Evolutionary conservation across 2,113 vertebrate species (phyloP).

Genomic region (Nymphicus hollandicus): DNA sequence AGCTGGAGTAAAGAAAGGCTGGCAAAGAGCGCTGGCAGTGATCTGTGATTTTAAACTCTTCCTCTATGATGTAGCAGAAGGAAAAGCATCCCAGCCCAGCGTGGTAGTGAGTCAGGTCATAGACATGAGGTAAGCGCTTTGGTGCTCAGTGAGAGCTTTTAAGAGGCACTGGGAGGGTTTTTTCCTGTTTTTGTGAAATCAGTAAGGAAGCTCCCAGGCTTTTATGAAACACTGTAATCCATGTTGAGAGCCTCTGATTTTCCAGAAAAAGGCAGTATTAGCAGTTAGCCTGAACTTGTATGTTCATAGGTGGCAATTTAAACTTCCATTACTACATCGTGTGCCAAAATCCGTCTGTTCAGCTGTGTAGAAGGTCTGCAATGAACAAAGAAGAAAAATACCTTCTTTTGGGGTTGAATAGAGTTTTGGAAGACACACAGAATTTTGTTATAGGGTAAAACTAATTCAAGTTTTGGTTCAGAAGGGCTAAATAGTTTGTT

Average conservation of each 20-base stretch:
- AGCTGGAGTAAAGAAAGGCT: constrained; percentile 96
- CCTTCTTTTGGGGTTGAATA: background rate
- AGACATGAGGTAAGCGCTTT: constrained; percentile 90
- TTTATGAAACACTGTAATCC: background rate
- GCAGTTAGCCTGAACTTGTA: background rate
- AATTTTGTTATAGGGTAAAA: background rate
- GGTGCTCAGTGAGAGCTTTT: background rate
- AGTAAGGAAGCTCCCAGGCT: background rate
- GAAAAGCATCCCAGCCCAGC: constrained; percentile 88
- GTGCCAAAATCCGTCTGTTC: background rate
- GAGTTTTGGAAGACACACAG: background rate
- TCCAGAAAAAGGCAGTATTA: background rate
- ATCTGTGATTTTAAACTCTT: constrained; percentile 98
- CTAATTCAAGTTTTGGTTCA: background rate
- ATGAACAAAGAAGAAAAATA: background rate
- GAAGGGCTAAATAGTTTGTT: background rate
- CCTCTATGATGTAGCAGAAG: constrained; percentile 93
- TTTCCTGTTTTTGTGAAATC: background rate
- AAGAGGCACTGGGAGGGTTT: background rate
- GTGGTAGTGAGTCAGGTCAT: constrained; percentile 94
- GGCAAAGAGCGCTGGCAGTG: constrained; percentile 92
- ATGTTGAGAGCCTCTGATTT: background rate
- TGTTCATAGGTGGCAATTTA: background rate
- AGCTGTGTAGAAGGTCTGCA: background rate
- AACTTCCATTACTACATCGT: background rate